Evolutionary conservation across 2,113 vertebrate genomes (phyloP).

Genomic region (Eupsittula cactorum): DNA sequence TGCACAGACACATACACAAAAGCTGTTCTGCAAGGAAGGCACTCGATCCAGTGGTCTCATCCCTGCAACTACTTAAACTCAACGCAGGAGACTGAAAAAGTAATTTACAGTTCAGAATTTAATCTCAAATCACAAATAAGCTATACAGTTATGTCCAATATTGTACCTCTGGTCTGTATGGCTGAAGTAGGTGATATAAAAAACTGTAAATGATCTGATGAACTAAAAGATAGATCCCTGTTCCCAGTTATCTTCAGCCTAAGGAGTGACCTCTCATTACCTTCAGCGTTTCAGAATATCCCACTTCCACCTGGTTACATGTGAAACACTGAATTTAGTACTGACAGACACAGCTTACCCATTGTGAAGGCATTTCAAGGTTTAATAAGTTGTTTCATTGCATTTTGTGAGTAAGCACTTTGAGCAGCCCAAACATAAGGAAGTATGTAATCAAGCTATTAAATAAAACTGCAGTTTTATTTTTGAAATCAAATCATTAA

Average conservation of each 20-base stretch:
- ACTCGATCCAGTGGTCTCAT: rapidly evolving
- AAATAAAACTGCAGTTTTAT: background rate
- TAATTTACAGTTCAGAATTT: background rate
- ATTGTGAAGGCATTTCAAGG: background rate
- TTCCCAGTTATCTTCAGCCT: background rate
- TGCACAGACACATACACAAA: background rate
- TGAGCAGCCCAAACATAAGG: background rate
- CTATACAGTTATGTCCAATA: background rate
- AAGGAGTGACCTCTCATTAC: background rate
- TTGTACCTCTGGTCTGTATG: background rate
- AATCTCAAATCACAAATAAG: background rate
- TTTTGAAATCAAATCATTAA: constrained; percentile 49
- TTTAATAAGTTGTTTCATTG: background rate
- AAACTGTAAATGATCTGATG: background rate
- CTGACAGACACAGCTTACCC: background rate
- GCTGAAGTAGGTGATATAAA: background rate
- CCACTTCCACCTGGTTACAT: background rate
- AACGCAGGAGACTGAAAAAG: background rate
- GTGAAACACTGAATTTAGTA: background rate
- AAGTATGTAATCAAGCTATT: background rate
- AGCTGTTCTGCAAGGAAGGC: background rate
- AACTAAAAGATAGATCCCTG: background rate
- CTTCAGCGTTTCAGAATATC: background rate
- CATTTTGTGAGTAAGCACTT: background rate
- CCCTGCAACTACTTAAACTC: background rate